These are phyloP conservation scores for Podocnemis expansa DNA, from an alignment of 2,113 vertebrate genomes.

Conservation along the genomic window DNA sequence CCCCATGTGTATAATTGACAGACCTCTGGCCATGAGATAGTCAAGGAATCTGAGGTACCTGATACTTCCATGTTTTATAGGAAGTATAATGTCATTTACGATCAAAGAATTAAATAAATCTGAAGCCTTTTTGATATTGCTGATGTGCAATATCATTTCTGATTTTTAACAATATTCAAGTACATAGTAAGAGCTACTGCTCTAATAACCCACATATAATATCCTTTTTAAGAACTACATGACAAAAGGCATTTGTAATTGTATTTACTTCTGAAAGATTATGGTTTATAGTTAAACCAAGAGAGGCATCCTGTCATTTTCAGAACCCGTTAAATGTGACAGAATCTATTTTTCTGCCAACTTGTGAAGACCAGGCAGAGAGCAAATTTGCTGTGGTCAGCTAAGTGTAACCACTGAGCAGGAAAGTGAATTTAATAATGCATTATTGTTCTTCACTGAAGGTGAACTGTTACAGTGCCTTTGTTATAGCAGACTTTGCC, in stretches of 20 bases:
- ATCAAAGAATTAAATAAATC: constrained; percentile 83
- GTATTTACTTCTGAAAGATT: constrained; percentile 99
- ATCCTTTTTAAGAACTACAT: constrained; percentile 84
- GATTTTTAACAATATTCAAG: constrained; percentile 87
- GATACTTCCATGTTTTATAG: constrained; percentile 54
- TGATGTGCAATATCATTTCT: constrained; percentile 85
- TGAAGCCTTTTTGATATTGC: constrained; percentile 82
- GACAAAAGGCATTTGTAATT: constrained; percentile 98
- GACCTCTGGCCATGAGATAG: neutral
- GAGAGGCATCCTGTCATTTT: constrained; percentile 99
- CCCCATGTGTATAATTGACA: neutral
- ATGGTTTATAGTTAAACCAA: constrained; percentile 95
- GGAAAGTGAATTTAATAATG: constrained; percentile 99
- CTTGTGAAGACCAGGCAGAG: constrained; percentile 97
- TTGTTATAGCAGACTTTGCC: constrained; percentile 87
- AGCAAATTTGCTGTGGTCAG: constrained; percentile 99
- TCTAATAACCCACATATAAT: constrained; percentile 88
- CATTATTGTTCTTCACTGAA: constrained; percentile 99
- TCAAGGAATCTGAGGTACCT: constrained; percentile 16
- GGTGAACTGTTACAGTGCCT: constrained; percentile 99
- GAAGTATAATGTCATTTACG: constrained; percentile 86
- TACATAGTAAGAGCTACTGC: constrained; percentile 88
- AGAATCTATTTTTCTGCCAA: constrained; percentile 99
- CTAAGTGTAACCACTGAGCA: constrained; percentile 99
- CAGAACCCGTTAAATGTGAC: constrained; percentile 99